Conservation (phyloP, 2,113 vertebrate genomes). For the Gymnobelideus leadbeateri region DNA sequence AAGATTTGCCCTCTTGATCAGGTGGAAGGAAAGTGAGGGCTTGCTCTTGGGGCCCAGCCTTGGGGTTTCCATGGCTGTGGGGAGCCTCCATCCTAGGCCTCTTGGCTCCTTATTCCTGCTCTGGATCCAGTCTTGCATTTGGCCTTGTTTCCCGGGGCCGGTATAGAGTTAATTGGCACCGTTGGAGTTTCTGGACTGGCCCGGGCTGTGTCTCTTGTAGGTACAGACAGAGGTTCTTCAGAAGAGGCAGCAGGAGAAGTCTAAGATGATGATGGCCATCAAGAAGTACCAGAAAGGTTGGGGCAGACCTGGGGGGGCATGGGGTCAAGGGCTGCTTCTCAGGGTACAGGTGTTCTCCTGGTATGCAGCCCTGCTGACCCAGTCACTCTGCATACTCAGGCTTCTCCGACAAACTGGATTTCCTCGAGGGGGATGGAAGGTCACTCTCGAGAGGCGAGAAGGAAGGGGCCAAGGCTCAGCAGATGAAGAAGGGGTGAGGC, state of each 20-base stretch:
- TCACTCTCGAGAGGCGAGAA: constrained; percentile 71
- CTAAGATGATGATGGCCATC: constrained; percentile 94
- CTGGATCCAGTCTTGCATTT: no score
- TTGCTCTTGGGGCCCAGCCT: neutral
- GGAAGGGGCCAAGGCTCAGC: constrained; percentile 75
- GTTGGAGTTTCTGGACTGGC: neutral
- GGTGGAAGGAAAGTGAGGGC: no score
- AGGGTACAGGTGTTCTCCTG: neutral
- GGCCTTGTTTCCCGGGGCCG: neutral
- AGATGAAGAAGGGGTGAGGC: constrained; percentile 83
- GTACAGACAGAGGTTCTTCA: constrained; percentile 96
- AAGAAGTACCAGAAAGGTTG: constrained; percentile 99
- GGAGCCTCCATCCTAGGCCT: neutral
- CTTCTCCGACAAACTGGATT: constrained; percentile 97
- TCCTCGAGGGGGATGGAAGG: constrained; percentile 92
- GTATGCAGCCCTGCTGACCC: neutral
- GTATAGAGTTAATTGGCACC: neutral
- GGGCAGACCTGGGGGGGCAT: neutral
- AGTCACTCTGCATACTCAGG: constrained; percentile 82
- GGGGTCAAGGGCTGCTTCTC: neutral
- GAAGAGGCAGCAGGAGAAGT: constrained; percentile 96
- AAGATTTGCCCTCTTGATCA: neutral
- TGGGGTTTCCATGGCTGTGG: neutral
- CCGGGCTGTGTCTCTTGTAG: constrained; percentile 80
- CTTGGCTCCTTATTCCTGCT: neutral